Conservation (phyloP, 2,797 vertebrate species). For the Monodelphis domestica region DNA sequence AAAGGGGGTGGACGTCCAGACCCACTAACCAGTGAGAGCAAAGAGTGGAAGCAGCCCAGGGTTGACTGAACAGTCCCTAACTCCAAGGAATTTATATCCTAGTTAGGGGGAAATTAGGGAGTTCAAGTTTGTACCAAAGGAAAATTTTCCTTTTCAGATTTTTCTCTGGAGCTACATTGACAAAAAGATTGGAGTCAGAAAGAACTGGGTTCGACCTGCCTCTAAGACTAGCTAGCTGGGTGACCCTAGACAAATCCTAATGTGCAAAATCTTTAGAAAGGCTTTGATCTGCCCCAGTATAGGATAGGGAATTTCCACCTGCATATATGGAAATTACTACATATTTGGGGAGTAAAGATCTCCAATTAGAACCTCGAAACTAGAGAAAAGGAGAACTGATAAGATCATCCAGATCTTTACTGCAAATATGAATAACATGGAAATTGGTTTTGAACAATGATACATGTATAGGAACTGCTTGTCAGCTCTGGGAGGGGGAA, state of each 20-base stretch:
- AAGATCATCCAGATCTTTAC: not conserved
- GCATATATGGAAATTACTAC: not conserved
- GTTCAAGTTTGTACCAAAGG: not conserved
- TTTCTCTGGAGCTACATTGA: not conserved
- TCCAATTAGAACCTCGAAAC: not conserved
- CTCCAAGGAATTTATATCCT: not conserved
- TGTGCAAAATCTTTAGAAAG: not conserved
- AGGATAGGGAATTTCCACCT: not conserved
- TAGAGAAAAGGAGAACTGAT: not conserved
- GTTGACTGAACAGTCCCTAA: not conserved
- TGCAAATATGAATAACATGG: too few relatives aligned
- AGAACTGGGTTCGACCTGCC: not conserved
- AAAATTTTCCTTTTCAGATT: not conserved
- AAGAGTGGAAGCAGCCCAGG: too few relatives aligned
- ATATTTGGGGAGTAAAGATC: not conserved
- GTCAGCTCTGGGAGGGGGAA: too few relatives aligned
- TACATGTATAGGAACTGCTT: too few relatives aligned
- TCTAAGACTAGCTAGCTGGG: not conserved
- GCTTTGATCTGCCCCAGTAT: not conserved
- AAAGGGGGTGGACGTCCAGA: not conserved
- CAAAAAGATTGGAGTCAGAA: not conserved
- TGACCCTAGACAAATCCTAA: not conserved
- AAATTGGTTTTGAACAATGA: too few relatives aligned
- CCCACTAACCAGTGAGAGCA: not conserved
- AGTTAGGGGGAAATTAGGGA: not conserved